These are phyloP conservation scores for Macrotrachela quadricornifera DNA, from an alignment of 1,140 invertebrate genomes.

Conservation along the genomic window DNA sequence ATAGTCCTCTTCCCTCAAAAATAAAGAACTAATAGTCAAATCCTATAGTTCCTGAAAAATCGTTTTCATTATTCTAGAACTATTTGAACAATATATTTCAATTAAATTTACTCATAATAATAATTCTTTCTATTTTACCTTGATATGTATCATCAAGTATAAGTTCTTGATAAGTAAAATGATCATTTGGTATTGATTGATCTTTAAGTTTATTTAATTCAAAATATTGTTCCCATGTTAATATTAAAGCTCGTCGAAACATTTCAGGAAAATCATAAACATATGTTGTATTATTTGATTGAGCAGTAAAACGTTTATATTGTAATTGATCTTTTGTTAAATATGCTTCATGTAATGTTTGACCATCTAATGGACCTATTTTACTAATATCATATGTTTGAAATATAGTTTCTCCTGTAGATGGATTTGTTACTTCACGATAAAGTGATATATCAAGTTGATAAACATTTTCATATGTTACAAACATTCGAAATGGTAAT, in stretches of 20 bases:
- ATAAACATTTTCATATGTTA: slow-evolving; percentile 87
- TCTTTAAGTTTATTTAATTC: no score
- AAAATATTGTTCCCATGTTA: slow-evolving; percentile 3
- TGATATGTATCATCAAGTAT: no score
- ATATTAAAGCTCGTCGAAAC: slow-evolving; percentile 50
- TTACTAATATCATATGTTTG: background rate
- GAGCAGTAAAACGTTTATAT: slow-evolving; percentile 86
- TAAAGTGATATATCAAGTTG: slow-evolving; percentile 82
- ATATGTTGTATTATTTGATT: slow-evolving; percentile 83
- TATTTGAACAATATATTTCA: no score
- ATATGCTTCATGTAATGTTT: slow-evolving; percentile 80
- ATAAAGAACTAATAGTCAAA: no score
- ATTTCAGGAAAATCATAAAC: slow-evolving; percentile 92
- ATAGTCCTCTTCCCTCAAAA: no score
- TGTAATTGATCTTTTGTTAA: slow-evolving; percentile 92
- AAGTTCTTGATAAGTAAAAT: no score
- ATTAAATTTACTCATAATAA: no score
- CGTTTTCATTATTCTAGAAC: no score
- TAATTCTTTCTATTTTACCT: no score
- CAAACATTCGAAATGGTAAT: slow-evolving; percentile 63
- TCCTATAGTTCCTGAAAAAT: no score
- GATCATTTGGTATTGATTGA: no score
- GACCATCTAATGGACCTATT: slow-evolving; percentile 62
- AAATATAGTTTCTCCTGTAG: slow-evolving; percentile 46
- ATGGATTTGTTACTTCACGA: slow-evolving; percentile 63